Conservation (phyloP, 2,113 vertebrate species). For the Tyto alba region DNA sequence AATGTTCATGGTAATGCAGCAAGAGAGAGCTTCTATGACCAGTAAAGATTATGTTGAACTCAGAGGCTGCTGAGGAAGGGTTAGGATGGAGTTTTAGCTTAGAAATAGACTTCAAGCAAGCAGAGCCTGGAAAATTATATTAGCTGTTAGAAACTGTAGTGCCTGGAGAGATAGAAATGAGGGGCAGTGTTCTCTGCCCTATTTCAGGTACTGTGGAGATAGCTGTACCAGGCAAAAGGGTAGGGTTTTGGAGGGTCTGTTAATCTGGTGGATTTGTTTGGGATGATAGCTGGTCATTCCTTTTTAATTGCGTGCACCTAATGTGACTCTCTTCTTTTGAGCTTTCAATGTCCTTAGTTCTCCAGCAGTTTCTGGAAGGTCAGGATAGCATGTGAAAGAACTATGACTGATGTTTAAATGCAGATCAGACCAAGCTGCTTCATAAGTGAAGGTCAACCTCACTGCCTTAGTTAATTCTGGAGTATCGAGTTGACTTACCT, state of each 20-base stretch:
- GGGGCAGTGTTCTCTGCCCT: background rate
- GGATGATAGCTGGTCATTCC: background rate
- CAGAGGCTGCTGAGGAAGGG: background rate
- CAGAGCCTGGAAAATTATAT: background rate
- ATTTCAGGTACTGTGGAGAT: background rate
- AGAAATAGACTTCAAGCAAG: background rate
- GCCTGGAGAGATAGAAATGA: background rate
- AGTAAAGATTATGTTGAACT: background rate
- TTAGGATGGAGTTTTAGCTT: background rate
- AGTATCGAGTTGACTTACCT: background rate
- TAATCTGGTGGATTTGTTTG: background rate
- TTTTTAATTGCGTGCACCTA: background rate
- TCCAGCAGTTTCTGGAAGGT: background rate
- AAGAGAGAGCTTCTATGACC: background rate
- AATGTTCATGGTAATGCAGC: background rate
- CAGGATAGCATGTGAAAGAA: background rate
- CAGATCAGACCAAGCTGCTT: background rate
- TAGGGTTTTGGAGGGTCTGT: background rate
- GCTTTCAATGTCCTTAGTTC: background rate
- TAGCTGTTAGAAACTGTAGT: background rate
- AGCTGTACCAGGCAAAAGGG: background rate
- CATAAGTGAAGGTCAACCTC: background rate
- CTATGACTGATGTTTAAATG: background rate
- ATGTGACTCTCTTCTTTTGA: background rate
- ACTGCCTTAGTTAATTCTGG: background rate